Base-by-base conservation (phyloP, 1,140 invertebrate species). In the Dolichoris vasculosae region DNA sequence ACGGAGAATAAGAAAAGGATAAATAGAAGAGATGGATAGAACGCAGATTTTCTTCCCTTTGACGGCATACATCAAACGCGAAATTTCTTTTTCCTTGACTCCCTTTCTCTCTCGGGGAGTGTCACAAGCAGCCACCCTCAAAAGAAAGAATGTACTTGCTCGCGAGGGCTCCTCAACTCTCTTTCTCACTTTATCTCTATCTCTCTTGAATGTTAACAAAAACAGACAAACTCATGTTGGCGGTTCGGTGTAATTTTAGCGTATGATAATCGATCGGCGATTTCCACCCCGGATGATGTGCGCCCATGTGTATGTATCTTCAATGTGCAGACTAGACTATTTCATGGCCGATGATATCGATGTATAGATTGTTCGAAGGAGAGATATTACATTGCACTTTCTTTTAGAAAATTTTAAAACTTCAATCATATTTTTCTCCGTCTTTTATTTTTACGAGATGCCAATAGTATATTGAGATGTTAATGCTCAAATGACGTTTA, bases 21-120 rank as follows among this genome's bases (percentile, higher is more conserved):
- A 84, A n/a, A 82, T 38, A 77, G 63, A 69, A 78, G 78, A 82
- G 64, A 83, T 15, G 55, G 59, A 69, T 64, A 46, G 67, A 83
- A 30, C 40, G n/a, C 20, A 40, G 38, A 46, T 73, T 78, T 38
- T 80, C 84, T 43, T 89, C 88, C 87, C 91, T 92, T 93, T 92
- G 91, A 90, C 91, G 91, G 90, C 88, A 89, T 87, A 89, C 91
- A 92, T 92, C 92, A 93, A 93, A 93, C 91, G 90, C 90, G 88
- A 89, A 89, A 92, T 92, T 92, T 91, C 91, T 92, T 91, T 90
- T 84, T 84, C 88, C 87, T 76, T 17, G n/a, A 86, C 91, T 92
- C 91, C 83, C 81, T 89, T 87, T 86, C 90, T 91, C 91, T 92
- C 85, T 32, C 86, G 80, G 84, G 55, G 86, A 88, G 89, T 90